Conservation (phyloP, 2,888 invertebrate species). For the Ormyrus pomaceus region DNA sequence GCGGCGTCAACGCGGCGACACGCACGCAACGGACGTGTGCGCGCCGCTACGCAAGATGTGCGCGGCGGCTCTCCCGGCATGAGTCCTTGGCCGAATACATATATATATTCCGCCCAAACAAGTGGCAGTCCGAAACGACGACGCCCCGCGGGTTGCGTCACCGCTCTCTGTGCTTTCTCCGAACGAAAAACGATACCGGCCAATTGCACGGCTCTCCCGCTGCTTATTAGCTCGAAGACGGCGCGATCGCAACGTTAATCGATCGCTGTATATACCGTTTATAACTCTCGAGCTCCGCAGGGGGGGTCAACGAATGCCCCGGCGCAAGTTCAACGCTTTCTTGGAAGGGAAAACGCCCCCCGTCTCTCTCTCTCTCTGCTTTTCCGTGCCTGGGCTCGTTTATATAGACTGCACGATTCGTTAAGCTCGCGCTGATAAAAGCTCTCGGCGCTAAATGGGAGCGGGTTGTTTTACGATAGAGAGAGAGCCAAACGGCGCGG, state of each 20-base stretch:
- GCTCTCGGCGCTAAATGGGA: no score
- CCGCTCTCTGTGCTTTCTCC: background rate
- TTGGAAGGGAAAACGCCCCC: conserved; percentile 1
- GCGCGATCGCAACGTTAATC: conserved; percentile 9
- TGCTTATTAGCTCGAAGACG: no score
- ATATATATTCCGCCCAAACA: background rate
- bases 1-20: background rate
- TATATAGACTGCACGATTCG: no score
- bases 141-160: background rate
- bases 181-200: background rate
- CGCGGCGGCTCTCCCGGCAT: background rate
- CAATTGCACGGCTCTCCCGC: no score
- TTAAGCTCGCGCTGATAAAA: no score
- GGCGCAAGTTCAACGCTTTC: conserved; percentile 38
- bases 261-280: conserved; percentile 1
- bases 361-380: background rate
- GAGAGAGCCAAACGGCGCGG: no score
- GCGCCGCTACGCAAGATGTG: background rate
- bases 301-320: conserved; percentile 33
- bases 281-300: no score
- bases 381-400: no score
- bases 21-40: background rate
- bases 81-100: conserved; percentile 21
- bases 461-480: no score
- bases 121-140: background rate